These are phyloP conservation scores for Lissonota sp. DNA, from an alignment of 2,888 invertebrate species.

Conservation along the genomic window DNA sequence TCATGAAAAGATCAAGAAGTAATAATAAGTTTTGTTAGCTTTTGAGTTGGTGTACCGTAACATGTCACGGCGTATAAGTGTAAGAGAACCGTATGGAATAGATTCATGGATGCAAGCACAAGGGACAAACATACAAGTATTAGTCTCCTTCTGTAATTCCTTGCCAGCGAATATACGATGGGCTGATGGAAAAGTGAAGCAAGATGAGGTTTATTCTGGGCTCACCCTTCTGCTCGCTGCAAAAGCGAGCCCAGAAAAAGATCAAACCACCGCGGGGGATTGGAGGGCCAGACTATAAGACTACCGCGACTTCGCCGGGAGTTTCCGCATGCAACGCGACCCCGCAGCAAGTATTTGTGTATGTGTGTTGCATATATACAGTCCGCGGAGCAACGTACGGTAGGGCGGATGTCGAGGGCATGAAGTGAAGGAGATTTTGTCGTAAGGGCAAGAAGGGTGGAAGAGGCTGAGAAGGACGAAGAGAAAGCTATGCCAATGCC, in stretches of 20 bases:
- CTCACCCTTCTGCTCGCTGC: constrained; percentile 49
- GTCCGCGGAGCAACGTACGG: constrained; percentile 34
- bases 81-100: constrained; percentile 16
- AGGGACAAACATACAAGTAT: not conserved
- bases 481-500: constrained; percentile 46
- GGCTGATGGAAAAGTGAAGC: constrained; percentile 51
- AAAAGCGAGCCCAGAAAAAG: constrained; percentile 67
- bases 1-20: not conserved
- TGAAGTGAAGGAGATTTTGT: constrained; percentile 47
- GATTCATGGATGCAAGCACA: not conserved
- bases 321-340: constrained; percentile 70
- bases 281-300: constrained; percentile 43
- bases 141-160: constrained; percentile 28
- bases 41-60: not conserved
- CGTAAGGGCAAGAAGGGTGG: constrained; percentile 46
- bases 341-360: constrained; percentile 38
- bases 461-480: constrained; percentile 44
- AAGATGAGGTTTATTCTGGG: constrained; percentile 40
- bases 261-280: constrained; percentile 73
- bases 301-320: constrained; percentile 67
- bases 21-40: constrained; percentile 10
- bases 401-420: constrained; percentile 44
- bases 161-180: constrained; percentile 31
- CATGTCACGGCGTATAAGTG: not conserved
- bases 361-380: not conserved